phyloP scores from a whole-genome alignment of 2,797 vertebrate genomes.

The Mormyrus proboscirostris region DNA sequence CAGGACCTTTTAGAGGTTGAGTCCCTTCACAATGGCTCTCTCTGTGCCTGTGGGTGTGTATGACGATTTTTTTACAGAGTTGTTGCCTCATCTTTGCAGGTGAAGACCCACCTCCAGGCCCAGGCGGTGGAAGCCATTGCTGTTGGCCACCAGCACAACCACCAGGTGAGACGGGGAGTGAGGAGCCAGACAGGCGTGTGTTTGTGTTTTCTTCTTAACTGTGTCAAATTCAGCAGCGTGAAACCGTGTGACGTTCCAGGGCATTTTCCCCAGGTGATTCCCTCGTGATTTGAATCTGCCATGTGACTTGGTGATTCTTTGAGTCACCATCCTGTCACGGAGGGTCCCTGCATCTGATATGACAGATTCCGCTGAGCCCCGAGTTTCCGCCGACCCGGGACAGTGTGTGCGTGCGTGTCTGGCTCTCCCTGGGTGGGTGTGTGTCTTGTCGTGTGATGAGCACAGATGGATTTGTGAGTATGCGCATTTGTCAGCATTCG shows the following conservation, averaged over 20 bases:
- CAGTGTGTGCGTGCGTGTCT: background rate
- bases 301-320: background rate
- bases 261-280: background rate
- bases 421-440: background rate
- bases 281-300: background rate
- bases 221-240: background rate
- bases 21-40: background rate
- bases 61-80: constrained; percentile 13
- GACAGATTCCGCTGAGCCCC: background rate
- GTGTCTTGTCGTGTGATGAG: background rate
- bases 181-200: background rate
- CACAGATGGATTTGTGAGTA: background rate
- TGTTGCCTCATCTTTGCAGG: constrained; percentile 48
- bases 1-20: background rate
- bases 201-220: background rate
- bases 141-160: constrained; percentile 90
- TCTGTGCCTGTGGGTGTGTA: background rate
- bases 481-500: background rate
- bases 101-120: constrained; percentile 90
- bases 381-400: background rate
- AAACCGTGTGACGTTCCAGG: background rate
- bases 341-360: background rate
- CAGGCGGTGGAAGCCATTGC: constrained; percentile 70
- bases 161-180: constrained; percentile 64
- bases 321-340: background rate